Percentiles rank a stretch among this genome's conserved stretches.
These are phyloP conservation scores for Enteromius radiatus DNA, from an alignment of 2,797 vertebrate genomes.

Conservation along the genomic window DNA sequence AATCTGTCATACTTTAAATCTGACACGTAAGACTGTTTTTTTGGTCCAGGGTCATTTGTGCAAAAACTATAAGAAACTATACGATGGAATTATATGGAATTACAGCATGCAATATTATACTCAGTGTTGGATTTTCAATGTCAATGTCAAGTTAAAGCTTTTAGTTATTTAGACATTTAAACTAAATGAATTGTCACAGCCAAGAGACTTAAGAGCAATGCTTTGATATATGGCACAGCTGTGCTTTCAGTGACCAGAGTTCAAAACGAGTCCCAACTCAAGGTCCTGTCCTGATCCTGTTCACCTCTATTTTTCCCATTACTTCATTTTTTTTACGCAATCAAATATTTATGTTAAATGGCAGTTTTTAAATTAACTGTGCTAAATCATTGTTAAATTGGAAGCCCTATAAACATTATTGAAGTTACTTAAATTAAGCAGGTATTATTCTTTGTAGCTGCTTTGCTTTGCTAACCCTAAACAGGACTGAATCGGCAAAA, in stretches of 20 bases:
- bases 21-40: too few relatives aligned
- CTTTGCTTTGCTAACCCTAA: not conserved
- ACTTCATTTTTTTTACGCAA: not conserved
- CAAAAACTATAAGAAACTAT: too few relatives aligned
- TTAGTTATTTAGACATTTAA: not conserved
- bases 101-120: not conserved
- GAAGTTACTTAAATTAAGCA: not conserved
- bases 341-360: too few relatives aligned
- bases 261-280: not conserved
- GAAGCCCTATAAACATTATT: not conserved
- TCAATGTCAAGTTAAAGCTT: not conserved
- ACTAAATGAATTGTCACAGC: not conserved
- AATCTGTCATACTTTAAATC: too few relatives aligned
- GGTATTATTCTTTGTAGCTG: not conserved
- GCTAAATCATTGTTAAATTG: not conserved
- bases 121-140: not conserved
- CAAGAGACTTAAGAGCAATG: not conserved
- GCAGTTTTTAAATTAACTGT: too few relatives aligned
- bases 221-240: constrained; percentile 16
- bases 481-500: not conserved
- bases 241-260: not conserved
- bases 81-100: not conserved
- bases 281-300: not conserved
- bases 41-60: not conserved
- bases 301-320: not conserved